Evolutionary conservation across 2,888 invertebrate species (phyloP), one percentile per base, ranked within the genome.

Genomic region (Notodromas monacha): DNA sequence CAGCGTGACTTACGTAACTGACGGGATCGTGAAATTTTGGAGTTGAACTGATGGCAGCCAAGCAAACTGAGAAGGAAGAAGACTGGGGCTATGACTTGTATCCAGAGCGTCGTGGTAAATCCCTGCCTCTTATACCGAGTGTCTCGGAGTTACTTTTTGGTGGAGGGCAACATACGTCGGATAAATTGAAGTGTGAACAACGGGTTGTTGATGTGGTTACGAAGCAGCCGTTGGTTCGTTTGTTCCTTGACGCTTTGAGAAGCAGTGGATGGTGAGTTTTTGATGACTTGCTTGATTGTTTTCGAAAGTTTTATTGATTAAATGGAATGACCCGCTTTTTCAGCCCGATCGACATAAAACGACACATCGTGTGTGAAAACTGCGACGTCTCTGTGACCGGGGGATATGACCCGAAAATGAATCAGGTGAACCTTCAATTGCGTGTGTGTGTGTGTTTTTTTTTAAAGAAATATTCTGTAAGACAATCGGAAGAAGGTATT

Each of bases 341-440:
- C 49, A 70, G 76, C 49, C 61, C 66, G 15, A 52, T 86, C 33
- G 72, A 84, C 44, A 58, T 81, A 14, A 53, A 70, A 26, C 60
- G 86, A 34, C 84, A 89, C 45, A 65, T 86, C 38, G 66, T 74
- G 1, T 89, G 86, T 54, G 89, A 89, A 56, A 63, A 68, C 12
- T 89, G 89, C 51, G 65, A 68, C 42, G 50, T 57, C 8, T 56
- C 61, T 5, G 74, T 86, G 0, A 76, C 67, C 41, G 86, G 86
- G 14, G 86, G 86, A 11, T 89, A 74, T 49, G 79, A 81, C 53
- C 67, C 72, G 8, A 56, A 63, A 37, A 45, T 65, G 14, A 77
- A 79, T 51, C 77, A 79, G 53, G 61, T 60, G 43, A 46, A 53
- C 52, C 41, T 37, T 15, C 16, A 13, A 12, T 12, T 11, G 12